Conservation (phyloP, 2,888 invertebrate species). For the Eurois occulta region DNA sequence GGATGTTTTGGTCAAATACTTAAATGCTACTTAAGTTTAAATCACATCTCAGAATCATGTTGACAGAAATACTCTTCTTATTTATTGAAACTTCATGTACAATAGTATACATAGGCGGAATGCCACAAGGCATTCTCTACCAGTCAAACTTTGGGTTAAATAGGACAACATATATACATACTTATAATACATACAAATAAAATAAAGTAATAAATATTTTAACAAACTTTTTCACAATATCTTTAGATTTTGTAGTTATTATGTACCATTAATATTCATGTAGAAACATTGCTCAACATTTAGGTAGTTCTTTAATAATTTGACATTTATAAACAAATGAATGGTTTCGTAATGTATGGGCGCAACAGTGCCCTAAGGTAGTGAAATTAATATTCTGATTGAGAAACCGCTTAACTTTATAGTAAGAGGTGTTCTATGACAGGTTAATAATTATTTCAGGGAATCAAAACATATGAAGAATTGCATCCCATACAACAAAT, state of each 20-base stretch:
- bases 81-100: too few relatives aligned
- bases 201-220: too few relatives aligned
- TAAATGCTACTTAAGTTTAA: background rate
- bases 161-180: too few relatives aligned
- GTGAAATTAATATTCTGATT: conserved; percentile 1
- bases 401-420: background rate
- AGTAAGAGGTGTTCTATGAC: background rate
- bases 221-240: too few relatives aligned
- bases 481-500: background rate
- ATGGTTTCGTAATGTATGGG: background rate
- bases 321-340: background rate
- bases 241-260: background rate
- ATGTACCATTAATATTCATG: background rate
- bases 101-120: too few relatives aligned
- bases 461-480: background rate
- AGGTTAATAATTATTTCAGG: background rate
- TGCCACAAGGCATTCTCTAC: too few relatives aligned
- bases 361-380: background rate
- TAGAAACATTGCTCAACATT: background rate
- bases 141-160: too few relatives aligned
- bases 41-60: background rate
- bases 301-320: background rate
- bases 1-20: too few relatives aligned
- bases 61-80: background rate
- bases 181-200: too few relatives aligned